Conservation (phyloP, 2,888 invertebrate species). For the Epinotia nisella region DNA sequence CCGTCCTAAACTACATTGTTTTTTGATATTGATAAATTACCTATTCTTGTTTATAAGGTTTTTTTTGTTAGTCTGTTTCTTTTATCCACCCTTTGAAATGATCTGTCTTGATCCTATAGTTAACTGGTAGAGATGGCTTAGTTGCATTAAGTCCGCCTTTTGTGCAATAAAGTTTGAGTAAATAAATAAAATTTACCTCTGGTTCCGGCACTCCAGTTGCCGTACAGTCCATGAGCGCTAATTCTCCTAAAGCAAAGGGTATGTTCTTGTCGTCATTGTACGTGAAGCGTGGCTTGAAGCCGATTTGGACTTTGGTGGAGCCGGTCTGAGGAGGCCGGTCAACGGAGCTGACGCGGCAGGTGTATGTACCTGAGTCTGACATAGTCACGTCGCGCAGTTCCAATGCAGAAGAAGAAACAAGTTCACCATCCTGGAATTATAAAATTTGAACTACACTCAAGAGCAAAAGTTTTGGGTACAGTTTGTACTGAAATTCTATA, state of each 20-base stretch:
- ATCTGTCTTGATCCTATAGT: too few species aligned
- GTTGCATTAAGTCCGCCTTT: too few species aligned
- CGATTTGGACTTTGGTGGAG: slow-evolving; percentile 55
- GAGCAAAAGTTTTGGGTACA: too few species aligned
- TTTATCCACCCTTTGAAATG: too few species aligned
- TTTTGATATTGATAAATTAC: too few species aligned
- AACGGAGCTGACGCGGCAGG: slow-evolving; percentile 61
- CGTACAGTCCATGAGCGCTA: slow-evolving; percentile 54
- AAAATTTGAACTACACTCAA: too few species aligned
- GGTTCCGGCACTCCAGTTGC: slow-evolving; percentile 57
- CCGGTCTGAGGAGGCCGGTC: slow-evolving; percentile 48
- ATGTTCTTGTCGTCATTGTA: slow-evolving; percentile 50
- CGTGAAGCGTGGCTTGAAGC: slow-evolving; percentile 58
- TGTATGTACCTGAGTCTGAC: slow-evolving; percentile 61
- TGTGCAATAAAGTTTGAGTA: too few species aligned
- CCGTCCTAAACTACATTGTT: too few species aligned
- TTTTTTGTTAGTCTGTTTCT: too few species aligned
- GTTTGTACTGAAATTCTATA: too few species aligned
- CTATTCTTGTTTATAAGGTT: too few species aligned
- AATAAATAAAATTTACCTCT: slow-evolving; percentile 56
- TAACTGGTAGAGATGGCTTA: too few species aligned
- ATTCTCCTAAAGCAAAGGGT: slow-evolving; percentile 49
- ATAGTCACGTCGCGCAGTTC: slow-evolving; percentile 49
- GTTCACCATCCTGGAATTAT: slow-evolving; percentile 53
- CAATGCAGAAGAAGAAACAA: slow-evolving; percentile 50